These are phyloP conservation scores for Cryptomyrus ogoouensis DNA, from an alignment of 2,113 vertebrate genomes.

Conservation along the genomic window DNA sequence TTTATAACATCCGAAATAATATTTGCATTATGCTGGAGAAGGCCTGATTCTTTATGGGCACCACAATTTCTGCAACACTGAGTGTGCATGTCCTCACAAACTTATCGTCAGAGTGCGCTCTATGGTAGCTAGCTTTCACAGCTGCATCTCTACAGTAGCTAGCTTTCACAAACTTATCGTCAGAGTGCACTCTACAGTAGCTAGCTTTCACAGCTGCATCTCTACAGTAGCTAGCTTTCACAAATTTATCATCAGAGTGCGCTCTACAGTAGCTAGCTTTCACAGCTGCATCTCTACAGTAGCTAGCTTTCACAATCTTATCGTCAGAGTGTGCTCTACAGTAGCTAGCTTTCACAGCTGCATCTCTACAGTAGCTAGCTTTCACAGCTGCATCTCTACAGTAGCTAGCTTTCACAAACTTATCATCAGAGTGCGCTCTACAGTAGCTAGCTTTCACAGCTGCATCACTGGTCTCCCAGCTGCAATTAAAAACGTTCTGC, in stretches of 20 bases:
- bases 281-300: neutral
- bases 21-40: neutral
- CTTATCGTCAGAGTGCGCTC: neutral
- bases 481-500: neutral
- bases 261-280: neutral
- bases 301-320: no score
- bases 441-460: neutral
- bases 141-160: neutral
- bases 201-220: neutral
- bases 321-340: neutral
- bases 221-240: no score
- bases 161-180: neutral
- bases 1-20: neutral
- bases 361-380: no score
- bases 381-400: neutral
- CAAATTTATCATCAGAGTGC: neutral
- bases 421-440: neutral
- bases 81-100: neutral
- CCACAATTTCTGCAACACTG: neutral
- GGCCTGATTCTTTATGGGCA: neutral
- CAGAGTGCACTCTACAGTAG: neutral
- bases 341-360: neutral
- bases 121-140: neutral
- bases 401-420: neutral
- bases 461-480: neutral